Base-by-base conservation (phyloP, 2,888 invertebrate species). In the Drosophila macrothrix region DNA sequence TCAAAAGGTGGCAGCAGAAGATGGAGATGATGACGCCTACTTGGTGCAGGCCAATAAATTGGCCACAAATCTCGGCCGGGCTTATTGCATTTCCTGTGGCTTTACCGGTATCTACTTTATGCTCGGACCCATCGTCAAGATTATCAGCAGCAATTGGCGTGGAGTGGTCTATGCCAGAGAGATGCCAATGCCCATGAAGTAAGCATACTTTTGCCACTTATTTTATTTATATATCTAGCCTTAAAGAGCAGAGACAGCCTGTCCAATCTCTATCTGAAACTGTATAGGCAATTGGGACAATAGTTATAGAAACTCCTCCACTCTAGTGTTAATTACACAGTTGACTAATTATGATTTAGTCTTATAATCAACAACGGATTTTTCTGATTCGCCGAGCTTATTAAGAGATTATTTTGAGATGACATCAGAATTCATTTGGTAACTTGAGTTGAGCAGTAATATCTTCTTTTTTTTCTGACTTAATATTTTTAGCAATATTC, bases 181-280 rank as follows among this genome's bases (percentile, higher is more conserved):
- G 33, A 50, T 92, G 22, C 92, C 92, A 14, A 92, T 92, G 92
- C 90, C 92, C 14, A 90, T 92, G 92, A 92, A 88, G 92, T 92
- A 64, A 72, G 78, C 52, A 22, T 2, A 37, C 12, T 39, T 39
- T 33, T 50, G 14, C 6, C 22, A 50, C 10, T 2, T 33, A 29
- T 22, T 50, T 28, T 35, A 49, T 10, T 55, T 12, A 14, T 52
- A 3, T 28, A n/a, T 16, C 14, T 31, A 53, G 29, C 19, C 19
- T 53, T n/a, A 41, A 63, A 10, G 5, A 14, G 29, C 19, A 14
- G 2, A 25, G 7, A 33, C 33, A 28, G 28, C 10, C 7, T 29
- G 19, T n/a, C 6, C 1, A 39, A 5, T 12, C 7, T n/a, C 1
- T 12, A 12, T 7, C 55, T 39, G n/a, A 14, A 29, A 56, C 12